Evolutionary conservation across 2,113 vertebrate genomes (phyloP), one percentile per base, ranked within the genome.

Genomic region (Dasyornis broadbenti): DNA sequence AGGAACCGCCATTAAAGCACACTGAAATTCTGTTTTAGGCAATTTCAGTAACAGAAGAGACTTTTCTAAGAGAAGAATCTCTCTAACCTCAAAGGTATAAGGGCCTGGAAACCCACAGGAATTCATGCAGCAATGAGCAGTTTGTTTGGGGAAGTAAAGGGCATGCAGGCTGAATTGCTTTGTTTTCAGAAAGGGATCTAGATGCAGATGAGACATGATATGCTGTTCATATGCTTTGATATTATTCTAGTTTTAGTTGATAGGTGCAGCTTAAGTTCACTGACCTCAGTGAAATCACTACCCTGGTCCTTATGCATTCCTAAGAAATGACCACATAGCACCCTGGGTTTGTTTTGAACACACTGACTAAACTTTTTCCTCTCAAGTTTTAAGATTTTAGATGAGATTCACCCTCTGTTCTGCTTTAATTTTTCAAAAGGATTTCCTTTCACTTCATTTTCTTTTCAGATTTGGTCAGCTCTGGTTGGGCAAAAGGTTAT

Each of bases 401-500:
- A 37, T 35, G 59, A 81, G 24, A 86, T 57, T 92, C 54, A 24
- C 37, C 11, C 27, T 65, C 39, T 54, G 16, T 70, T 56, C 71
- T 77, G 21, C 57, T 83, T 40, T 39, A 3, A 8, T 54, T 76
- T 86, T 72, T 50, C 19, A 22, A 57, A 70, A 89, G 10, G 16
- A 42, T 83, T 87, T 75, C 24, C 33, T 73, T 68, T 81, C 15
- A 24, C 15, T 81, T 75, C 2, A 21, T 78, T 26, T 77, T 83
- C 42, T 86, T 95, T 88, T 68, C 95, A 99, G 99, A 96, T 95
- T 96, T 99, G 84, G 96, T 87, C 33, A 96, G 94, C 61, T 98
- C 97, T 33, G 98, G 98, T 20, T 99, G 99, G 99, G 97, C 97
- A 5, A 91, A 97, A 26, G 98, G 98, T 52, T 98, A 91, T 77